Evolutionary conservation across 2,113 vertebrate species (phyloP), one percentile per base, ranked within the genome.

Genomic region (Grus americana): DNA sequence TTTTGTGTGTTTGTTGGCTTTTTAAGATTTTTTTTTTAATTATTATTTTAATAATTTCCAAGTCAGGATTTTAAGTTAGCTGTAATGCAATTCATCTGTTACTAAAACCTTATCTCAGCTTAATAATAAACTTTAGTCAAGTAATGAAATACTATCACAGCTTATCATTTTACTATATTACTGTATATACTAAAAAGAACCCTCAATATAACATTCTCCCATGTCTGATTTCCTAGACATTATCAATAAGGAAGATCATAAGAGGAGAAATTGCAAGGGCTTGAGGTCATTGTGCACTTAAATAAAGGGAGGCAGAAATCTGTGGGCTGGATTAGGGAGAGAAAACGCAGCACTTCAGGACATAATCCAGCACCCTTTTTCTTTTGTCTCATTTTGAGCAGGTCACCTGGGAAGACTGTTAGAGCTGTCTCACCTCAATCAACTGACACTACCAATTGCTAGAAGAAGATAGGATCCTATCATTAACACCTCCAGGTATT

Each of bases 61-160:
- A 95, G 86, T 92, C 71, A 95, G 57, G 63, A 61, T 81, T 96
- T 85, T 61, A 85, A 81, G 32, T 91, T 92, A 76, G 90, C 40
- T 66, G 23, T 13, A 61, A 42, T 46, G 26, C 27, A 84, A 63
- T 90, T 95, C 18, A 50, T 90, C 44, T 85, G 15, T 61, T 83
- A n/a, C 44, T 84, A 58, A 95, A 95, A 47, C 36, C 61, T 75
- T 49, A 92, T 14, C 14, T 79, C 44, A 52, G 34, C 82, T 95
- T 54, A 86, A 95, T 38, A 36, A 96, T 67, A 84, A 94, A 88
- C 36, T 68, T 90, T 84, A 96, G 67, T 54, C 70, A 79, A 49
- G 16, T 84, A 89, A 91, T 59, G 55, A 92, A 92, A 80, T 42
- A 61, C 29, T 71, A 40, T 38, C 46, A 54, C 44, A 59, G 17